Evolutionary conservation across 2,113 vertebrate species (phyloP).

Genomic region (Cochlearius cochlearius): DNA sequence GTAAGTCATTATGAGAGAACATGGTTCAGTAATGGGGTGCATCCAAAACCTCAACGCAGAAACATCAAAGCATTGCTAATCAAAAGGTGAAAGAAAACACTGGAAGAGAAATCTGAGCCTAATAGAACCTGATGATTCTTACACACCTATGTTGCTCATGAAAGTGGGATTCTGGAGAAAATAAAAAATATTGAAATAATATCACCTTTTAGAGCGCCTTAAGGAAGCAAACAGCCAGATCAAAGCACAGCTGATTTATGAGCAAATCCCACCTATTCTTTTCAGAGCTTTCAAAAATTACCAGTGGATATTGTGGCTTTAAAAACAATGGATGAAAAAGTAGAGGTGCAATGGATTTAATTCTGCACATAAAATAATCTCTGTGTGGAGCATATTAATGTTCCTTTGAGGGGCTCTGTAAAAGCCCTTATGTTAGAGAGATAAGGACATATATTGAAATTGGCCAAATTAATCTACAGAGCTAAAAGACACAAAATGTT

Average conservation of each 20-base stretch:
- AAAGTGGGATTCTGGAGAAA: background rate
- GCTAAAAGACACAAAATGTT: background rate
- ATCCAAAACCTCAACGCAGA: background rate
- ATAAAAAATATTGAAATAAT: background rate
- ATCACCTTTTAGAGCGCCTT: background rate
- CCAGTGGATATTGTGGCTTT: background rate
- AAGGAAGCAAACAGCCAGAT: background rate
- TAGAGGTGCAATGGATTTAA: slow-evolving; percentile 20
- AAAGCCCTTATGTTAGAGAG: background rate
- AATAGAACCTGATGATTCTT: background rate
- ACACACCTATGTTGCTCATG: background rate
- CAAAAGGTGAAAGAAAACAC: background rate
- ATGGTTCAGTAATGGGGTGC: background rate
- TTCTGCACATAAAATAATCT: slow-evolving; percentile 21
- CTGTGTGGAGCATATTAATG: background rate
- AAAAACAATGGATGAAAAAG: slow-evolving; percentile 20
- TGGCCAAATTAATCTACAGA: slow-evolving; percentile 18
- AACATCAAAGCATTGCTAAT: background rate
- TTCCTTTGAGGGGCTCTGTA: slow-evolving; percentile 38
- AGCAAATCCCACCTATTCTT: slow-evolving; percentile 29
- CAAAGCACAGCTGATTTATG: background rate
- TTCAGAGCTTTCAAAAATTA: slow-evolving; percentile 22
- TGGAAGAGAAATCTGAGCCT: background rate
- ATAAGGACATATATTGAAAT: slow-evolving; percentile 15
- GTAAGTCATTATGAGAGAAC: background rate